These are phyloP conservation scores for Baryphthengus martii DNA, from an alignment of 2,113 vertebrate genomes.

Conservation along the genomic window DNA sequence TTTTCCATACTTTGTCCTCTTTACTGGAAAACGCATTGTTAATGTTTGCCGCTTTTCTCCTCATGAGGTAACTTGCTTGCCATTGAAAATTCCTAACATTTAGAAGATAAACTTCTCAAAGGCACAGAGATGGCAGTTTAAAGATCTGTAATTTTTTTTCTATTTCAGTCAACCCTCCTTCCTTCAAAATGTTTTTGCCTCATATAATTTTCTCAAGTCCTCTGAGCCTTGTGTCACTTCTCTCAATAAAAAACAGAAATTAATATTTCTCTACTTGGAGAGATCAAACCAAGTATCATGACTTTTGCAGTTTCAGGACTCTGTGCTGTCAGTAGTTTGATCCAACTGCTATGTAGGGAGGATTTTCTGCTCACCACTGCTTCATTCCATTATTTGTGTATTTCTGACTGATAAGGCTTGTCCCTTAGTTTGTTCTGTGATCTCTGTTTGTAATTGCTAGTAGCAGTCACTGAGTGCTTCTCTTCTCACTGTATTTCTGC, in stretches of 20 bases:
- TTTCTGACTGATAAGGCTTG: background rate
- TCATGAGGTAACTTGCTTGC: background rate
- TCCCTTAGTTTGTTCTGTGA: background rate
- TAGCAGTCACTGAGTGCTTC: background rate
- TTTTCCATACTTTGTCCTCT: background rate
- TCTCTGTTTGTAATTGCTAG: background rate
- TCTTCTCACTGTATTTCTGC: background rate
- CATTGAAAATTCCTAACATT: background rate
- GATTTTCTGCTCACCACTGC: background rate
- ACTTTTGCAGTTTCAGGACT: background rate
- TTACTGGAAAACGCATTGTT: background rate
- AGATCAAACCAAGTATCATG: background rate
- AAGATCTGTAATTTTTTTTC: background rate
- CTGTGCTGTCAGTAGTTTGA: background rate
- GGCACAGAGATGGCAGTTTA: background rate
- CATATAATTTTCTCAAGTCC: background rate
- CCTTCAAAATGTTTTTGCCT: background rate
- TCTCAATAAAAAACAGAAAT: background rate
- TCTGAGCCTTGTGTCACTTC: background rate
- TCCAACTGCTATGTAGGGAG: background rate
- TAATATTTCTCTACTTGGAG: background rate
- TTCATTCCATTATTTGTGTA: background rate
- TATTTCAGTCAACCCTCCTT: background rate
- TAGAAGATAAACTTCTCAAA: background rate
- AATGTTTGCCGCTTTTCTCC: background rate